Evolutionary conservation across 2,113 vertebrate species (phyloP).

Genomic region (Amazona vittata): DNA sequence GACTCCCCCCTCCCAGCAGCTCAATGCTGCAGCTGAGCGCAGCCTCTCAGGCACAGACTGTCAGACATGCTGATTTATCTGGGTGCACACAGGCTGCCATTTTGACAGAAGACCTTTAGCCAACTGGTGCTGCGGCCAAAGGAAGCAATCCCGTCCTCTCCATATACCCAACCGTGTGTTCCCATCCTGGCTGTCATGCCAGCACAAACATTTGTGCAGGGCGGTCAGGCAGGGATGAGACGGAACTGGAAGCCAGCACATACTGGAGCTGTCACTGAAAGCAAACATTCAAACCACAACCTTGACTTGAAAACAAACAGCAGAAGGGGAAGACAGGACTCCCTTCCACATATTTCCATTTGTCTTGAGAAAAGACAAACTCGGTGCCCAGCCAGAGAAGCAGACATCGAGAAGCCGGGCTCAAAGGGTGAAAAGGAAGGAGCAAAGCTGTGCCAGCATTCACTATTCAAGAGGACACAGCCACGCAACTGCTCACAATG

Average conservation of each 20-base stretch:
- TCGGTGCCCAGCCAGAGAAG: neutral
- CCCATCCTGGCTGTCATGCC: neutral
- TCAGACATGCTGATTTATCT: neutral
- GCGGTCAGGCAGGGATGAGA: neutral
- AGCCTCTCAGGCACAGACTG: neutral
- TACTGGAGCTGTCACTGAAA: neutral
- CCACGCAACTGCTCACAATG: fast-evolving
- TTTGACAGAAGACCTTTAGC: neutral
- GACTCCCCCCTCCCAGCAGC: neutral
- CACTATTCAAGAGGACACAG: neutral
- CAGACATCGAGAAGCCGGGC: neutral
- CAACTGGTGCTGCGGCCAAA: neutral
- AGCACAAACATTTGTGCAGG: neutral
- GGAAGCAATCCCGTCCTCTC: neutral
- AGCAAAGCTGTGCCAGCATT: neutral
- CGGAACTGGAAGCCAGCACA: neutral
- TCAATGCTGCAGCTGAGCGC: neutral
- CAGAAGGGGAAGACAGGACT: neutral
- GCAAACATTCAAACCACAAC: neutral
- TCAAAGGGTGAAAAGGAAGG: neutral
- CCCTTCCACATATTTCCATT: neutral
- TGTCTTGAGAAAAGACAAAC: neutral
- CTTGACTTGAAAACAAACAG: slow-evolving; percentile 9
- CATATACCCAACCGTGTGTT: neutral
- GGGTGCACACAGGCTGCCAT: fast-evolving